These are phyloP conservation scores for Coracias cyanogaster DNA, from an alignment of 2,797 vertebrate species.

Conservation along the genomic window DNA sequence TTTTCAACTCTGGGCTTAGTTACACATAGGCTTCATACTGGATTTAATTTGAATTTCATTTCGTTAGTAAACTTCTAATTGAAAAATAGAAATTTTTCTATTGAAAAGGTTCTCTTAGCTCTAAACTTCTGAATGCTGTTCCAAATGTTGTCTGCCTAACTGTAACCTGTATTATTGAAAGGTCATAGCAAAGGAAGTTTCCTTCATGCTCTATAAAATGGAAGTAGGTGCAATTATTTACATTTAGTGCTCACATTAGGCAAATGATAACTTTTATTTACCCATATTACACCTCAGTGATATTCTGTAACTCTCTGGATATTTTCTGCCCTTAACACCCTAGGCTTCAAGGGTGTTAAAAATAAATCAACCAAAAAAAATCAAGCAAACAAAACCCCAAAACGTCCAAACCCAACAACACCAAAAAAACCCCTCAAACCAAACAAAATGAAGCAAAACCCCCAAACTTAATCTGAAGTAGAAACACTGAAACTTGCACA, in stretches of 20 bases:
- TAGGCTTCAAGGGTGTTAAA: no score
- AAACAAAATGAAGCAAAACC: background rate
- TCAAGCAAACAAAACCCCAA: no score
- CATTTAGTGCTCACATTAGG: background rate
- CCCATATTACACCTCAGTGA: background rate
- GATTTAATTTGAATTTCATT: background rate
- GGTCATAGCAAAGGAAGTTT: background rate
- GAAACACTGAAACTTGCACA: rapidly evolving
- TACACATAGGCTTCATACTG: background rate
- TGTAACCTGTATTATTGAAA: background rate
- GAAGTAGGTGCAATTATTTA: background rate
- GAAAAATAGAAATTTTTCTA: background rate
- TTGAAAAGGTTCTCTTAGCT: background rate
- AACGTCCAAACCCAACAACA: background rate
- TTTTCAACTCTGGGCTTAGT: background rate
- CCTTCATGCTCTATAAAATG: background rate
- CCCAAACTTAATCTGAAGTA: background rate
- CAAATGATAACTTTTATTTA: background rate
- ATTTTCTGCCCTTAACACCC: no score
- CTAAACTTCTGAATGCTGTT: background rate
- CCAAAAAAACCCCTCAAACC: background rate
- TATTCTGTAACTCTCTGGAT: background rate
- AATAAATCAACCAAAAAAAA: background rate
- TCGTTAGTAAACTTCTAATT: background rate
- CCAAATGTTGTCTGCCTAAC: background rate